Base-by-base conservation (phyloP, 2,888 invertebrate species). In the Entomobrya multifasciata region DNA sequence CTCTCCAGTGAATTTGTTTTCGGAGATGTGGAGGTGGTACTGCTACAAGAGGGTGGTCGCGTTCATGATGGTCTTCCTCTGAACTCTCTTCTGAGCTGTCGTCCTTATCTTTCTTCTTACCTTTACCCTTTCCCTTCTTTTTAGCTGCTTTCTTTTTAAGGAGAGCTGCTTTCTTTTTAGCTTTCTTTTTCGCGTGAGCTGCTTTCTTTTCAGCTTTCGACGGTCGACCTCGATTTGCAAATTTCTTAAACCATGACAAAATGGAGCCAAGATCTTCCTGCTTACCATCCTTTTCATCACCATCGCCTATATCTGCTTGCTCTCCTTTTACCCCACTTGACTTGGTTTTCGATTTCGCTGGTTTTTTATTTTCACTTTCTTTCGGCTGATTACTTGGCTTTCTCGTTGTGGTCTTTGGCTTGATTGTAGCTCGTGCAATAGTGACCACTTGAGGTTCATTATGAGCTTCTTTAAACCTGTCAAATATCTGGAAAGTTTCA, bases 401-500 rank as follows among this genome's bases (percentile, higher is more conserved):
- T 27, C 15, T 62, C 30, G 0, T 65, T 47, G 47, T 62, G 4
- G 25, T 52, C 6, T 8, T 1, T 17, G 47, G 47, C n/a, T 60
- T 80, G 13, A 11, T 17, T 10, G 82, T 70, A 15, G 22, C 3
- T 15, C 70, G 41, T 44, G 70, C 13, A 70, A 70, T 70, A 11
- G 44, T 70, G 20, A 70, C 44, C 15, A 13, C 1, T 11, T 22
- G 22, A 6, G 70, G 70, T 13, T 41, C 22, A 0, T 49, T 77
- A 30, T 72, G 70, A 13, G 84, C 84, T 13, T 76, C 44, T 15
- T 84, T 84, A 47, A 84, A 84, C 30, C 55, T 49, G 22, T 77
- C 27, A 55, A 84, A 84, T n/a, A 84, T 76, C 13, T 60, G 15
- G 8, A 84, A 47, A 0, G 84, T 84, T 57, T 84, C 84, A 3